A percentile compares a stretch with the other conserved stretches of the same genome.
These are phyloP conservation scores for Spinus olivaceus DNA, from an alignment of 2,797 vertebrate species.

Conservation along the genomic window DNA sequence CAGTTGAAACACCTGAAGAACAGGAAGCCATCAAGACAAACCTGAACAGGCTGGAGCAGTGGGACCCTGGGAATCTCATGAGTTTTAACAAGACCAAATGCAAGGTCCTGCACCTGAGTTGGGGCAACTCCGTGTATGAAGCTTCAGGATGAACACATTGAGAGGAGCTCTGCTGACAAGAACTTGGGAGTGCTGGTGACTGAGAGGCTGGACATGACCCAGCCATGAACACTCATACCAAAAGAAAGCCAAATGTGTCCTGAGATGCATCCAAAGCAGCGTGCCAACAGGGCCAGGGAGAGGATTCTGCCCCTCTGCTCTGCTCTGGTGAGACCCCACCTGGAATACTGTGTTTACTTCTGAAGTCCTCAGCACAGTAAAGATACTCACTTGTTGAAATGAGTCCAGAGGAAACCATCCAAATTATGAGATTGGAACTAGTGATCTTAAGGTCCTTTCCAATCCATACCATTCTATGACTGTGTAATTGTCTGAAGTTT, in stretches of 20 bases:
- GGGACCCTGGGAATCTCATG: not conserved
- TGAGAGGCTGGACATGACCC: not conserved
- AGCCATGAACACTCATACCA: not conserved
- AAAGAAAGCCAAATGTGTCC: not conserved
- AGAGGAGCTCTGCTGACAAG: rapidly evolving
- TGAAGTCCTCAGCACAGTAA: not conserved
- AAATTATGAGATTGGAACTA: not conserved
- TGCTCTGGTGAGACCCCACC: not conserved
- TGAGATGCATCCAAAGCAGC: not conserved
- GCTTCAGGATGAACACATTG: not conserved
- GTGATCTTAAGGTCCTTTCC: not conserved
- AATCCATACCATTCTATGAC: not conserved
- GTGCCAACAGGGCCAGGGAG: not conserved
- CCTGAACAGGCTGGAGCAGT: not conserved
- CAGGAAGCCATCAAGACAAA: not conserved
- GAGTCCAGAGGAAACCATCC: not conserved
- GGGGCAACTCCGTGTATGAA: not conserved
- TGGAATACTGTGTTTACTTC: rapidly evolving
- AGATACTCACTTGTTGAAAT: not conserved
- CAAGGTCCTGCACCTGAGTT: not conserved
- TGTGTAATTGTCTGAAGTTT: not conserved
- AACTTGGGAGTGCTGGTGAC: rapidly evolving
- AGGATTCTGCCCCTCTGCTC: not conserved
- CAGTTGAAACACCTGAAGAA: not conserved
- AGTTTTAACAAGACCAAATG: not conserved